Base-by-base conservation (phyloP, 2,797 vertebrate genomes). In the Myioborus melanocephalus region DNA sequence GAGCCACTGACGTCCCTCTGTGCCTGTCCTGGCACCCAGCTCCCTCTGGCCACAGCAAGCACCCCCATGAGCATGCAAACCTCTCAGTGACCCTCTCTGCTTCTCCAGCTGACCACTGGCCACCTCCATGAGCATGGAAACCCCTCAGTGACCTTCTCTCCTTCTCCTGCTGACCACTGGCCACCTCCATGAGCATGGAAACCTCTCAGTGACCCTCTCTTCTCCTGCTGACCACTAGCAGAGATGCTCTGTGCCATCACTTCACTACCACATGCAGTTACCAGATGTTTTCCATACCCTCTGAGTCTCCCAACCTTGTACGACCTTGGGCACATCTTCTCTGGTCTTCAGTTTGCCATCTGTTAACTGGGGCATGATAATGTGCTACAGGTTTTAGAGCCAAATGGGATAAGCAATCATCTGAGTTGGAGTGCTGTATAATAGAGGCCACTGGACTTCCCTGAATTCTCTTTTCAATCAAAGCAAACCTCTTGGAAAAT, bases 341-440 rank as follows among this genome's bases (percentile, higher is more conserved):
- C 68, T 80, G 64, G 93, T 82, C 94, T 88, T 90, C 87, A 68
- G 52, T 95, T 93, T 94, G 95, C 95, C 95, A 95, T 96, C 91
- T 94, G 91, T 53, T 95, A 96, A 95, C 90, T 95, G 73, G 93
- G 89, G 91, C 95, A 64, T 82, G 82, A 95, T 95, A 96, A 97
- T 70, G 75, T 77, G 89, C 30, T 89, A 85, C 75, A 95, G 90
- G 88, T 97, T 96, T 94, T 68, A 87, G 94, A 96, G 93, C 96
- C 95, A 97, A 94, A 89, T 63, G 84, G 70, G 83, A 83, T 90
- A 90, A 95, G 90, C 88, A 92, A 64, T 89, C 90, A 87, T 89
- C 78, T 90, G 93, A 93, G 88, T 83, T 77, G 83, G 88, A 95
- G 53, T 16, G 52, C 78, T 73, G 37, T 37, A 5, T 70, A 46